These are phyloP conservation scores for Channa argus DNA, from an alignment of 2,113 vertebrate genomes.

Conservation along the genomic window DNA sequence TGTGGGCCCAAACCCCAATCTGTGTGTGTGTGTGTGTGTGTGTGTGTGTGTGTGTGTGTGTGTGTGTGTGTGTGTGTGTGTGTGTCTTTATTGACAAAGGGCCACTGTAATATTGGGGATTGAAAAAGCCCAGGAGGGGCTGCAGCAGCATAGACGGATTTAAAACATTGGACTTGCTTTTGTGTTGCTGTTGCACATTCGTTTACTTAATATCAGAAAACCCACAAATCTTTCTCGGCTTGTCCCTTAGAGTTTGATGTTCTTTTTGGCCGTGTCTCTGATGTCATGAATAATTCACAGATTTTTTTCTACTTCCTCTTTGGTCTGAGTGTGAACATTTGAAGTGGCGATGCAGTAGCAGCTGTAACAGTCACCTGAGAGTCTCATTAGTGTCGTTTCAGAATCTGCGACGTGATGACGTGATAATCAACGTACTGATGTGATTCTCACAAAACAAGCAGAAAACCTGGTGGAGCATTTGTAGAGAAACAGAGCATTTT, in stretches of 20 bases:
- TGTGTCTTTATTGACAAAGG: constrained; percentile 52
- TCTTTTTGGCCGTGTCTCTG: not conserved
- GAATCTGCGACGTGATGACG: no score
- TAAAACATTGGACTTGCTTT: constrained; percentile 6
- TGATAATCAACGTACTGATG: no score
- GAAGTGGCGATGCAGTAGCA: constrained; percentile 6
- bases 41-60: constrained; percentile 30
- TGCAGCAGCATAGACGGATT: constrained; percentile 36
- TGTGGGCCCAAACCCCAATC: constrained; percentile 58
- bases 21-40: constrained; percentile 11
- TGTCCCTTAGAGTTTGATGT: not conserved
- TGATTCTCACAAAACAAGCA: no score
- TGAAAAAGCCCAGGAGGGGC: constrained; percentile 31
- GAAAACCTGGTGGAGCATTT: not conserved
- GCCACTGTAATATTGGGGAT: constrained; percentile 48
- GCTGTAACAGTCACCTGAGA: not conserved
- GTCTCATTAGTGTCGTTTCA: not conserved
- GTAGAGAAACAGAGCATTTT: no score
- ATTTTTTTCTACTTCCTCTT: not conserved
- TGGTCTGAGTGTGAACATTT: constrained; percentile 14
- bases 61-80: constrained; percentile 37
- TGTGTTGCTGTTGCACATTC: not conserved
- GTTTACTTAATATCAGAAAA: not conserved
- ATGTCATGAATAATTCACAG: constrained; percentile 34
- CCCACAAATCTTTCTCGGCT: not conserved